These are phyloP conservation scores for Noctua pronuba DNA, from an alignment of 2,888 invertebrate species.

Conservation along the genomic window DNA sequence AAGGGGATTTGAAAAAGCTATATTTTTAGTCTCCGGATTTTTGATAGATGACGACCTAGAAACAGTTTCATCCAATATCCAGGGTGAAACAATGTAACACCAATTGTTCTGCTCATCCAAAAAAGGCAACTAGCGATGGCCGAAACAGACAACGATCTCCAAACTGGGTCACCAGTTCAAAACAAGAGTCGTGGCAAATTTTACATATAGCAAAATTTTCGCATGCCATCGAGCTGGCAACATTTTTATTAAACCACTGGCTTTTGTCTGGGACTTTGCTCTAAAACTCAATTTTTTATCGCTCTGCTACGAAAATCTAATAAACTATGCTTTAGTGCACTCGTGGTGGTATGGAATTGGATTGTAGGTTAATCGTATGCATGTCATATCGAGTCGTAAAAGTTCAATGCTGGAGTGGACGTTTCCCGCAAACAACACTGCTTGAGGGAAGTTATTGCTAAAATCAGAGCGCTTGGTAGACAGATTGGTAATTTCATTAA, in stretches of 20 bases:
- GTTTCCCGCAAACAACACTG: conserved; percentile 27
- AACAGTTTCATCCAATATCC: conserved; percentile 33
- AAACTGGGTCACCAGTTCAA: conserved; percentile 60
- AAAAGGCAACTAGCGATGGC: conserved; percentile 50
- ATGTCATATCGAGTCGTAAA: conserved; percentile 41
- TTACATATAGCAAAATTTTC: conserved; percentile 56
- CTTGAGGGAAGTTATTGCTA: conserved; percentile 21
- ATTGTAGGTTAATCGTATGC: conserved; percentile 53
- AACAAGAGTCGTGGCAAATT: conserved; percentile 47
- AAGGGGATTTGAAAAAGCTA: background rate
- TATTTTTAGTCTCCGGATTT: background rate
- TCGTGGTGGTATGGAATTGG: conserved; percentile 39
- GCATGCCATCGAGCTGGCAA: conserved; percentile 59
- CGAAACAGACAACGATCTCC: conserved; percentile 48
- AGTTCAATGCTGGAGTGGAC: conserved; percentile 15
- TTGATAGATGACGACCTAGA: conserved; percentile 20
- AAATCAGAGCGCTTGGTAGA: conserved; percentile 27
- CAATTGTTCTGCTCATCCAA: conserved; percentile 40
- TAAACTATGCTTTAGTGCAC: conserved; percentile 67
- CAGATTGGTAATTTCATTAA: conserved; percentile 24
- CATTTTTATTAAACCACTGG: conserved; percentile 76
- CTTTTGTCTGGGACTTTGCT: conserved; percentile 67
- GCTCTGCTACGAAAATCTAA: conserved; percentile 66
- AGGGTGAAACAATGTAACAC: conserved; percentile 34
- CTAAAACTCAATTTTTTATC: conserved; percentile 69